Evolutionary conservation across 1,140 invertebrate genomes (phyloP), one percentile per base, ranked within the genome.

Genomic region (Oreohelix idahoensis): DNA sequence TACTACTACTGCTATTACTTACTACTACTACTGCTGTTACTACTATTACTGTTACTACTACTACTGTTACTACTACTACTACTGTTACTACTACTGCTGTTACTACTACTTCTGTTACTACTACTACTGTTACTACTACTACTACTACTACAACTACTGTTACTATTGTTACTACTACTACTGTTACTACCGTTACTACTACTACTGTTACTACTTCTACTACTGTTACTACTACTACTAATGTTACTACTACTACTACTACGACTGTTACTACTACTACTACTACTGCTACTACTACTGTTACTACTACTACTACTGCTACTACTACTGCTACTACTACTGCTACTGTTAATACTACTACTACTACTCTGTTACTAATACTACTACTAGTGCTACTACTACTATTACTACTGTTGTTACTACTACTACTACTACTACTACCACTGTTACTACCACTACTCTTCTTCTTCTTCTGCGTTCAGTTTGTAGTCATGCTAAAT

Each of bases 391-490:
- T n/a, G n/a, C n/a, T n/a, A 49, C 45, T 49, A 49, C 45, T 49
- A 49, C 45, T 49, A 49, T 17, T 49, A 49, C 45, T 70, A 70
- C 66, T 70, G 23, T 23, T 70, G 23, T 23, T 70, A 70, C 66
- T 70, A 70, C 66, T 70, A 70, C 66, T 70, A 70, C 66, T 70
- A 70, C 66, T 70, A 70, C 66, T 70, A 70, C 66, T 70, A 70
- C 66, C 23, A 70, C 66, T 70, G 23, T 23, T 70, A 70, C 66
- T 70, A 70, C 66, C 23, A 70, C 66, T 70, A 70, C n/a, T n/a
- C n/a, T n/a, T n/a, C n/a, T n/a, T n/a, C n/a, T n/a, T n/a, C n/a
- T n/a, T n/a, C n/a, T n/a, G n/a, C n/a, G n/a, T n/a, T n/a, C n/a
- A n/a, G n/a, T n/a, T n/a, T n/a, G n/a, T n/a, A n/a, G n/a, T n/a